Percentiles rank a stretch among this genome's conserved stretches.
Conservation (phyloP, 1,140 invertebrate species). For the Dinothrombium tinctorium region DNA sequence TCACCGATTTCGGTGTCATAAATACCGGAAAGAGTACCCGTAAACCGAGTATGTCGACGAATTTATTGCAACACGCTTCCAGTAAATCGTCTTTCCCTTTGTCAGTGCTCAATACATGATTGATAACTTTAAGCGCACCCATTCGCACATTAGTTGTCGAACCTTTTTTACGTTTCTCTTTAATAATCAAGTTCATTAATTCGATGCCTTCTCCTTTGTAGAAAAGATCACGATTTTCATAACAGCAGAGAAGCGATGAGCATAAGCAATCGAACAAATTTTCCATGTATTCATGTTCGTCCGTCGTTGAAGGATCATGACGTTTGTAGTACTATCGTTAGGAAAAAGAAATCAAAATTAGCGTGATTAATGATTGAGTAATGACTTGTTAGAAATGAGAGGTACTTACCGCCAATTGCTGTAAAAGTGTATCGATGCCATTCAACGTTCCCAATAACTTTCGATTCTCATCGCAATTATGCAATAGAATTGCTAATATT, state of each 20-base stretch:
- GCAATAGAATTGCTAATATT: slow-evolving; percentile 80
- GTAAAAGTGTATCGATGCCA: slow-evolving; percentile 84
- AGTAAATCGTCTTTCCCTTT: slow-evolving; percentile 60
- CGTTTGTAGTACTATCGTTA: slow-evolving; percentile 59
- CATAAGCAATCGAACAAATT: slow-evolving; percentile 91
- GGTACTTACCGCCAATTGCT: slow-evolving; percentile 68
- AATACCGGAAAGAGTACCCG: slow-evolving; percentile 91
- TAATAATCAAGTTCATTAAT: slow-evolving; percentile 68
- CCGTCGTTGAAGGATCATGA: slow-evolving; percentile 63
- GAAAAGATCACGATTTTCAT: slow-evolving; percentile 69
- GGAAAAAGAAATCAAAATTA: slow-evolving; percentile 12
- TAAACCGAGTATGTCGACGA: slow-evolving; percentile 91
- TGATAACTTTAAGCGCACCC: slow-evolving; percentile 84
- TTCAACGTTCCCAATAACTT: slow-evolving; percentile 65
- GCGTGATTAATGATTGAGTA: not conserved
- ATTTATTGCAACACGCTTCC: slow-evolving; percentile 53
- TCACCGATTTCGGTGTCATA: slow-evolving; percentile 54
- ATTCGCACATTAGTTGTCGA: slow-evolving; percentile 46
- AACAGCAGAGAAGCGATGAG: slow-evolving; percentile 55
- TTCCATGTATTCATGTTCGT: slow-evolving; percentile 97
- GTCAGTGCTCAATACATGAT: slow-evolving; percentile 76
- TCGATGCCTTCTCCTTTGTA: slow-evolving; percentile 82
- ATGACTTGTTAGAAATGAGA: not conserved
- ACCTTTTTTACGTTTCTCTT: slow-evolving; percentile 69
- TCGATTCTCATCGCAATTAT: slow-evolving; percentile 46